Conservation (phyloP, 2,113 vertebrate genomes). For the Prunella fulvescens region DNA sequence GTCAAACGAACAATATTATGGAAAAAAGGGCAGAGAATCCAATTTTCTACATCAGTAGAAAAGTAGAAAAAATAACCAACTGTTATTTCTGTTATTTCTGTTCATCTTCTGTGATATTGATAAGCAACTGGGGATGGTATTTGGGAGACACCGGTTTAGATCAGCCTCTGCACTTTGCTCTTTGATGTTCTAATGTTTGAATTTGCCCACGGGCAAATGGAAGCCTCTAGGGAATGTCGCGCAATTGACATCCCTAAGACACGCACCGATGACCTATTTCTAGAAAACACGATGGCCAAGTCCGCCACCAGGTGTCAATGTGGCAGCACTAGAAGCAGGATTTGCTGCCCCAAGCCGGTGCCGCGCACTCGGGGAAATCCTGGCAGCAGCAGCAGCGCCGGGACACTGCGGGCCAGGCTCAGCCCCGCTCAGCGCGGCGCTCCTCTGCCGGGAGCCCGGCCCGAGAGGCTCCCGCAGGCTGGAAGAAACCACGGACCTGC, state of each 20-base stretch:
- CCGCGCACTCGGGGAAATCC: rapidly evolving
- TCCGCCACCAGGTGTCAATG: slow-evolving; percentile 31
- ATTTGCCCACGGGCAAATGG: background rate
- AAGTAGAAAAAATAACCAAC: background rate
- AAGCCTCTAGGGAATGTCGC: background rate
- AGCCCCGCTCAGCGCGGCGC: rapidly evolving
- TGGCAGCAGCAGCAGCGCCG: rapidly evolving
- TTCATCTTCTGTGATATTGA: background rate
- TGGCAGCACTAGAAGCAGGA: background rate
- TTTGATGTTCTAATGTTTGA: background rate
- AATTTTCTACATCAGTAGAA: background rate
- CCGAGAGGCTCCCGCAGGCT: background rate
- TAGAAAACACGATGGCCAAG: rapidly evolving
- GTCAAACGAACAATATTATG: background rate
- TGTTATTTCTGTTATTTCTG: background rate
- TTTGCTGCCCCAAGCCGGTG: rapidly evolving
- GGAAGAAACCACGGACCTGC: rapidly evolving
- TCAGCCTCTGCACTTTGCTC: background rate
- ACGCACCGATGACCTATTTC: rapidly evolving
- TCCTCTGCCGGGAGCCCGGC: rapidly evolving
- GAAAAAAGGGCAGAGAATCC: background rate
- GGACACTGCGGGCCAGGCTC: rapidly evolving
- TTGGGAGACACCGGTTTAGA: background rate
- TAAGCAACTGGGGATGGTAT: background rate
- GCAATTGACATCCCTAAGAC: background rate